Base-by-base conservation (phyloP, 2,113 vertebrate species). In the Himantopus leucocephalus region DNA sequence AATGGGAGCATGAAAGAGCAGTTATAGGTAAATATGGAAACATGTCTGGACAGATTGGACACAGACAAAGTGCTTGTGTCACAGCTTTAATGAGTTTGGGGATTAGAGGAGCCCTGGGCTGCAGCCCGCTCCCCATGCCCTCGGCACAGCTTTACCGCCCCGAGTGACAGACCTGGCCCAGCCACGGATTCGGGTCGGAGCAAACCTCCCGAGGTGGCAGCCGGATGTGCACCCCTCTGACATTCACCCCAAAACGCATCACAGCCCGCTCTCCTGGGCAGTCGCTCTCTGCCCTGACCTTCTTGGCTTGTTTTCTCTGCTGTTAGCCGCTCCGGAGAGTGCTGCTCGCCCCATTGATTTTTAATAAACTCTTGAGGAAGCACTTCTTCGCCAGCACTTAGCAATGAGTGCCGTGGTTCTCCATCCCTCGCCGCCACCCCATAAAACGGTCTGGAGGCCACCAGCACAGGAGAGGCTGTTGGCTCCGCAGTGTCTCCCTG, bases 361-460 rank as follows among this genome's bases (percentile, higher is more conserved):
- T 45, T 58, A 85, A 53, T 34, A 26, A 72, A 48, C 74, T 80
- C 63, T 55, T 1, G 3, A 43, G 90, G 72, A 90, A 68, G 43
- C 0, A 0, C 7, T 43, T 35, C 60, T 58, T 74, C 2, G 7
- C 43, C 82, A 83, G 73, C 48, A 8, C 62, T 26, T 18, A 68
- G 55, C 59, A 74, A 16, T 0, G 35, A 16, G 48, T 14, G n/a
- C 63, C 0, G 2, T 32, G 78, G 35, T 18, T 88, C 72, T 73
- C 76, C 55, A 55, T 48, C 41, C n/a, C 23, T 80, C 2, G 2
- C n/a, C 4, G 3, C 0, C 0, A 2, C 3, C 9, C 5, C 37
- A 13, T 13, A 5, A 66, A 50, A 48, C 14, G 20, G 8, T 55
- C 52, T 39, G 2, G 5, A 88, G 41, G n/a, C 70, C 23, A 26